Evolutionary conservation across 2,888 invertebrate species (phyloP), one percentile per base, ranked within the genome.

Genomic region (Volucella zonaria): DNA sequence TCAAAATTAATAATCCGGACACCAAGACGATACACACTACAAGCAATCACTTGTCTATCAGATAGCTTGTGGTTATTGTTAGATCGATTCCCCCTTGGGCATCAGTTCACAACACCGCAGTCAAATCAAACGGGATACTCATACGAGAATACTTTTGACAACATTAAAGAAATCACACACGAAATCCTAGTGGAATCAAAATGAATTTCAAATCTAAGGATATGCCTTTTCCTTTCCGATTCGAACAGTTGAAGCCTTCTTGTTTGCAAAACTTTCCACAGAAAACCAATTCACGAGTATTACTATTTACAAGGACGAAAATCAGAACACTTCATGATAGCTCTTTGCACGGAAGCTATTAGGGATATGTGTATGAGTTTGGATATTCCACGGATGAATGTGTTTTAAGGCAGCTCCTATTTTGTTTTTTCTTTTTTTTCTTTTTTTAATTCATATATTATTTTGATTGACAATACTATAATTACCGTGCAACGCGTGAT

Each of bases 401-500:
- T 47, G 64, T 66, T 71, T 56, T 42, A 67, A 43, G 45, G 49
- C 42, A 62, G 14, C 40, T 70, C 23, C 40, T 74, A 23, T 23
- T 23, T 23, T 23, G n/a, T 18, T 18, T 61, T 61, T 51, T 6
- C n/a, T 47, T 31, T 38, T 64, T 14, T 14, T 59, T 58, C 40
- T 66, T 15, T 58, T 56, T 75, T 47, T 18, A 38, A 38, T 79
- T 61, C 49, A 38, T 56, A 70, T 77, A 68, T 79, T 64, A 64
- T 66, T 80, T 80, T 83, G 80, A 83, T 83, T 80, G 83, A 83
- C 83, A 75, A 56, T 12, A n/a, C 68, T 83, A 49, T 54, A 75
- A 79, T 64, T 79, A 52, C 31, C 18, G 47, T 43, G 45, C 52
- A 56, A 68, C 23, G 61, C 61, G 54, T 43, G 61, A 70, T 71